These are phyloP conservation scores for Microctonus aethiopoides DNA, from an alignment of 2,888 invertebrate species.

Conservation along the genomic window DNA sequence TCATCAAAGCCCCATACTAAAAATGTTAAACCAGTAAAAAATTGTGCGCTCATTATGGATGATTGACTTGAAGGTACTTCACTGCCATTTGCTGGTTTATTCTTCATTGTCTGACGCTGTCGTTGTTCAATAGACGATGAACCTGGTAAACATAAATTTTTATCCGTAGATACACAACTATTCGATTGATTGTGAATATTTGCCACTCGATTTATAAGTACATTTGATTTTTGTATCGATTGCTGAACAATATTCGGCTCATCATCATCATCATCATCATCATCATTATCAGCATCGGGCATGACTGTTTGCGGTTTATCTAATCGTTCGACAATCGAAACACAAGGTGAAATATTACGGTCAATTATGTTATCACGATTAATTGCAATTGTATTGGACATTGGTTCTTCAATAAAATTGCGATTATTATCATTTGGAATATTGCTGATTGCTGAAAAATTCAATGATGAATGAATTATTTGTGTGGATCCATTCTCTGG, in stretches of 20 bases:
- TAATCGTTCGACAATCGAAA: slow-evolving; percentile 59
- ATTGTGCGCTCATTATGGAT: slow-evolving; percentile 44
- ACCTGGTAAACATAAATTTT: slow-evolving; percentile 8
- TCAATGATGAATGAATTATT: slow-evolving; percentile 57
- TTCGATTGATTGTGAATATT: slow-evolving; percentile 31
- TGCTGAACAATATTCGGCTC: slow-evolving; percentile 57
- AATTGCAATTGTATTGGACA: slow-evolving; percentile 46
- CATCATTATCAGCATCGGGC: too few relatives aligned
- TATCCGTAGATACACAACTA: slow-evolving; percentile 31
- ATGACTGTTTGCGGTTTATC: slow-evolving; percentile 59
- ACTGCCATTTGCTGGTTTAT: slow-evolving; percentile 45
- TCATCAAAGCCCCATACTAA: slow-evolving; percentile 68
- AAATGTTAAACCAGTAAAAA: slow-evolving; percentile 59
- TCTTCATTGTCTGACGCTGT: slow-evolving; percentile 8
- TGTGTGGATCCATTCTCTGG: slow-evolving; percentile 70
- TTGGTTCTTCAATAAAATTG: slow-evolving; percentile 55
- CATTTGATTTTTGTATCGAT: slow-evolving; percentile 52
- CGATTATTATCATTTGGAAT: slow-evolving; percentile 55
- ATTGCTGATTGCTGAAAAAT: slow-evolving; percentile 69
- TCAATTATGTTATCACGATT: background rate
- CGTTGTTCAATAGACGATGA: slow-evolving; percentile 6
- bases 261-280: too few relatives aligned
- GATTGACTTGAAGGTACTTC: slow-evolving; percentile 56
- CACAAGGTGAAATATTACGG: slow-evolving; percentile 41
- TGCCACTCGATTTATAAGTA: slow-evolving; percentile 32